Evolutionary conservation across 2,888 invertebrate species (phyloP).

Genomic region (Chirona hameri): DNA sequence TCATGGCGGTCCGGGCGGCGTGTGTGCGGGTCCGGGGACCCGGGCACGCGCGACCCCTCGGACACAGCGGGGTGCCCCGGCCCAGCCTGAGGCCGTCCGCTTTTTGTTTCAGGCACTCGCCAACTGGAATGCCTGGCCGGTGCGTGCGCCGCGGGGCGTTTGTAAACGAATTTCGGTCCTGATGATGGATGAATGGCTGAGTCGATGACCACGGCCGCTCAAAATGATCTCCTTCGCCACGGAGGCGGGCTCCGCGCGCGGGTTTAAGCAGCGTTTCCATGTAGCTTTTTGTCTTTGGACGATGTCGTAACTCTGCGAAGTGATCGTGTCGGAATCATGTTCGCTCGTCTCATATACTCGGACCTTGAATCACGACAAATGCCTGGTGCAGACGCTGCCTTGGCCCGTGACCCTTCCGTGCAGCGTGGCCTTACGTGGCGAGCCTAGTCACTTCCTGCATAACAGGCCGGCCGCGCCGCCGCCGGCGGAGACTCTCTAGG

Average conservation of each 20-base stretch:
- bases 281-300: background rate
- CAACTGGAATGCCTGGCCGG: background rate
- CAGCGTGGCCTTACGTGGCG: background rate
- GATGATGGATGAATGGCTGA: background rate
- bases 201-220: background rate
- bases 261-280: background rate
- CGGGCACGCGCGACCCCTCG: background rate
- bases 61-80: background rate
- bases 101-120: background rate
- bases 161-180: background rate
- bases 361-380: slow-evolving; percentile 6
- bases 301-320: background rate
- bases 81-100: background rate
- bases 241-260: background rate
- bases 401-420: background rate
- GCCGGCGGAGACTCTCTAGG: no score
- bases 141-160: background rate
- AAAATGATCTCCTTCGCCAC: background rate
- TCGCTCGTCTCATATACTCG: background rate
- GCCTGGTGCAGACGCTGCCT: background rate
- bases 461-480: background rate
- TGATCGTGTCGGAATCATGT: background rate
- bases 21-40: slow-evolving; percentile 13
- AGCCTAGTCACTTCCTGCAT: background rate
- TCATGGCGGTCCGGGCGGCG: background rate